These are phyloP conservation scores for Spilarctia lutea DNA, from an alignment of 2,888 invertebrate species.

Conservation along the genomic window DNA sequence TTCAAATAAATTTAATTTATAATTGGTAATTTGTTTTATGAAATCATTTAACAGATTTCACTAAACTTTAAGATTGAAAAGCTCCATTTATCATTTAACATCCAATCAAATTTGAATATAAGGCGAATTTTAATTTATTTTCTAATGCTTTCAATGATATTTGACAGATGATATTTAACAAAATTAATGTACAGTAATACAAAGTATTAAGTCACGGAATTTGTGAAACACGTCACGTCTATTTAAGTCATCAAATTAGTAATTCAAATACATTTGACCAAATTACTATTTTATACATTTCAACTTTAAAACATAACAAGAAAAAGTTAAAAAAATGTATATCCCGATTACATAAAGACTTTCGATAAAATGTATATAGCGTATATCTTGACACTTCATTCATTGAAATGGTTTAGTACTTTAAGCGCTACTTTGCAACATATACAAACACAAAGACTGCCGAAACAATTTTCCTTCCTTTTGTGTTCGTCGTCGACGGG, in stretches of 20 bases:
- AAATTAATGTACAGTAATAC: constrained; percentile 21
- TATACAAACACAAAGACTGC: too few relatives aligned
- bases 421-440: too few relatives aligned
- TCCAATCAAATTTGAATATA: constrained; percentile 61
- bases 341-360: too few relatives aligned
- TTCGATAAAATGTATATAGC: too few relatives aligned
- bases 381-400: too few relatives aligned
- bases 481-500: too few relatives aligned
- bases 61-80: constrained; percentile 64
- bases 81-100: constrained; percentile 64
- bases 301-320: too few relatives aligned
- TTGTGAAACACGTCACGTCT: not conserved
- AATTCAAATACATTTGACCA: not conserved
- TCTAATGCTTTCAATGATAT: constrained; percentile 34
- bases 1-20: constrained; percentile 61
- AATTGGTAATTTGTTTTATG: constrained; percentile 62
- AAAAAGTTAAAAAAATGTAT: too few relatives aligned
- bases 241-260: not conserved
- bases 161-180: constrained; percentile 37
- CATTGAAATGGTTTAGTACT: too few relatives aligned
- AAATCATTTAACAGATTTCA: constrained; percentile 68
- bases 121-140: constrained; percentile 8
- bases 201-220: not conserved
- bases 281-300: not conserved
- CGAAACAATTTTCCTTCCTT: too few relatives aligned